phyloP scores from a whole-genome alignment of 2,888 invertebrate species.

The Mesorhabditis sp. region DNA sequence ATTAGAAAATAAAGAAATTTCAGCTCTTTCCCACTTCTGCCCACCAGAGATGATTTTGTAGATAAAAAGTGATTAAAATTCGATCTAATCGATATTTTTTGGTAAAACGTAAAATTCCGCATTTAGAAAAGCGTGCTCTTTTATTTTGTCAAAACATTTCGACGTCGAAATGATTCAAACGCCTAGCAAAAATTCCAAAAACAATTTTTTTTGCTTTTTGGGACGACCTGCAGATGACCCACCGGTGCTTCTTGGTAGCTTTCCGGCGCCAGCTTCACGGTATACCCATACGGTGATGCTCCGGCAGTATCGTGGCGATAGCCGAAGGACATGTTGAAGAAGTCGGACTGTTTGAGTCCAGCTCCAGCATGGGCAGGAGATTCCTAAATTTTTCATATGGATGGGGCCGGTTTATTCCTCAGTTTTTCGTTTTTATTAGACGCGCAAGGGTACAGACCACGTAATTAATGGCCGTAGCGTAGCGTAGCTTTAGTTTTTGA shows the following conservation, averaged over 20 bases:
- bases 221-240: not conserved
- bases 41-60: no score
- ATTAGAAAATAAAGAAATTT: no score
- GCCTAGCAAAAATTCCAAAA: no score
- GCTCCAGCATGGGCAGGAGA: slow-evolving; percentile 35
- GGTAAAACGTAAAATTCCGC: not conserved
- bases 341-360: slow-evolving; percentile 18
- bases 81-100: no score
- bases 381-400: slow-evolving; percentile 21
- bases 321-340: slow-evolving; percentile 50
- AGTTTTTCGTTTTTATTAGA: not conserved
- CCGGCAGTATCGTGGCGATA: slow-evolving; percentile 51
- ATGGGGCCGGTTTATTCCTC: not conserved
- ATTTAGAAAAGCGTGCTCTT: slow-evolving; percentile 5
- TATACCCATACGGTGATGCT: slow-evolving; percentile 54
- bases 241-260: slow-evolving; percentile 15
- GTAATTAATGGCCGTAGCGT: no score
- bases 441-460: not conserved
- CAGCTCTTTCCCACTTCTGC: no score
- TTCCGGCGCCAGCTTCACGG: slow-evolving; percentile 43
- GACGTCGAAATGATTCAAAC: no score
- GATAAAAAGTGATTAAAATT: no score
- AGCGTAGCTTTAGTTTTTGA: no score
- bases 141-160: not conserved
- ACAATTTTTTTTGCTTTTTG: no score